A percentile compares a stretch with the other conserved stretches of the same genome.
Evolutionary conservation across 1,140 invertebrate species (phyloP).

Genomic region (Planococcus citri): DNA sequence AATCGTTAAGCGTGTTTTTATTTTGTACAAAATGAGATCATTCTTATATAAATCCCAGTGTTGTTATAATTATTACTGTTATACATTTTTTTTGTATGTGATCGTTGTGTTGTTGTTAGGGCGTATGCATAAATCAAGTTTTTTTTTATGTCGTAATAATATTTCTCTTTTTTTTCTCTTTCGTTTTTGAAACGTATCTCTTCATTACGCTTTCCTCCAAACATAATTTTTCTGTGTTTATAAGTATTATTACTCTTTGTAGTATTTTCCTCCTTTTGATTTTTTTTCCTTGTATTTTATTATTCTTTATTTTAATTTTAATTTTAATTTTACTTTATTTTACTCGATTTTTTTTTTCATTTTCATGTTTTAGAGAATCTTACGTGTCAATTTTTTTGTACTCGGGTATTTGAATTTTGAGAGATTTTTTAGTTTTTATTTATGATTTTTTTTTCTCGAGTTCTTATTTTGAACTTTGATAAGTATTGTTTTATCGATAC

Average conservation of each 20-base stretch:
- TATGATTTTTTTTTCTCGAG: no score
- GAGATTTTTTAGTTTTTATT: no score
- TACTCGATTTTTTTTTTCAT: not conserved
- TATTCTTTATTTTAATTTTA: no score
- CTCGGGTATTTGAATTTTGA: not conserved
- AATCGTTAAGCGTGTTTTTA: not conserved
- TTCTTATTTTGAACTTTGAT: no score
- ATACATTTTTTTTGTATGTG: not conserved
- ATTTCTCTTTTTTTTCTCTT: not conserved
- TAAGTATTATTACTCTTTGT: conserved; percentile 4
- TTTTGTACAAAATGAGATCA: not conserved
- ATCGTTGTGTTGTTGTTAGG: conserved; percentile 2
- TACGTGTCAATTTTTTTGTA: conserved; percentile 7
- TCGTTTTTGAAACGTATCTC: not conserved
- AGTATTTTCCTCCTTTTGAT: not conserved
- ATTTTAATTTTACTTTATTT: no score
- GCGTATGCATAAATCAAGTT: not conserved
- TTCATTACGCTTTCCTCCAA: not conserved
- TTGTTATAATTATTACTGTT: not conserved
- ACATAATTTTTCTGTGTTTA: conserved; percentile 6
- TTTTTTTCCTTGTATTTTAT: not conserved
- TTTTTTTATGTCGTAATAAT: not conserved
- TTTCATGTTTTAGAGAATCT: not conserved
- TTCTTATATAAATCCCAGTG: conserved; percentile 1
- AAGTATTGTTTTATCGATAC: not conserved